Conservation (phyloP, 2,797 vertebrate genomes). For the Liparis tanakae region DNA sequence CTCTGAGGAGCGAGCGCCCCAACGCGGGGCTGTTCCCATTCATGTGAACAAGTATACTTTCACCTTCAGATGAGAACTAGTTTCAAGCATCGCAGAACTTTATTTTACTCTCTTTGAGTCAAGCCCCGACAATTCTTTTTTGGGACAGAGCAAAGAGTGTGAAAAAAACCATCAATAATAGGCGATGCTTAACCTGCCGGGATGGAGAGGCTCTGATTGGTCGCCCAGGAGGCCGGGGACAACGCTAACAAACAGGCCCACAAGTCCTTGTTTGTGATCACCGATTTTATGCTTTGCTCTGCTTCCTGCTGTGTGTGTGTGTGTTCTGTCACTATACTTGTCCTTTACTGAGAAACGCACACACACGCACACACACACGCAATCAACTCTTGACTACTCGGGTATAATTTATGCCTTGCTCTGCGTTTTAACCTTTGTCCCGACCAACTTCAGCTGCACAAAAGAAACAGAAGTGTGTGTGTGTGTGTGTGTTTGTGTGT, state of each 20-base stretch:
- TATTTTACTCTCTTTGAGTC: not conserved
- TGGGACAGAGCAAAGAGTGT: not conserved
- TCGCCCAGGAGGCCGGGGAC: slow-evolving; percentile 2
- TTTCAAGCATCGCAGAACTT: not conserved
- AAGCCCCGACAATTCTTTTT: not conserved
- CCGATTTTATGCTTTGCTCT: slow-evolving; percentile 14
- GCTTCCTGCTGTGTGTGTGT: slow-evolving; percentile 5
- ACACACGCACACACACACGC: slow-evolving; percentile 4
- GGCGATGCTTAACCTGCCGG: not conserved
- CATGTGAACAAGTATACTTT: not conserved
- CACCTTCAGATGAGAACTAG: not conserved
- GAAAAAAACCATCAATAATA: not conserved
- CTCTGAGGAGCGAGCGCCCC: not conserved
- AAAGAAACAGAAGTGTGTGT: slow-evolving; percentile 57
- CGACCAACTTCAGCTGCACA: slow-evolving; percentile 60
- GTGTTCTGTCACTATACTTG: slow-evolving; percentile 12
- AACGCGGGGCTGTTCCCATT: not conserved
- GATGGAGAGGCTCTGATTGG: not conserved
- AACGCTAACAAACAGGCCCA: slow-evolving; percentile 3
- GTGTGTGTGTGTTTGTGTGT: slow-evolving; percentile 29
- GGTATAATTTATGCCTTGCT: slow-evolving; percentile 62
- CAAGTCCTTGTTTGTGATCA: slow-evolving; percentile 5
- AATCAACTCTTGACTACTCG: slow-evolving; percentile 44
- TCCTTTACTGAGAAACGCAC: slow-evolving; percentile 30
- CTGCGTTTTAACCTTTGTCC: slow-evolving; percentile 72